Conservation (phyloP, 2,888 invertebrate species). For the Drosophila rubida region DNA sequence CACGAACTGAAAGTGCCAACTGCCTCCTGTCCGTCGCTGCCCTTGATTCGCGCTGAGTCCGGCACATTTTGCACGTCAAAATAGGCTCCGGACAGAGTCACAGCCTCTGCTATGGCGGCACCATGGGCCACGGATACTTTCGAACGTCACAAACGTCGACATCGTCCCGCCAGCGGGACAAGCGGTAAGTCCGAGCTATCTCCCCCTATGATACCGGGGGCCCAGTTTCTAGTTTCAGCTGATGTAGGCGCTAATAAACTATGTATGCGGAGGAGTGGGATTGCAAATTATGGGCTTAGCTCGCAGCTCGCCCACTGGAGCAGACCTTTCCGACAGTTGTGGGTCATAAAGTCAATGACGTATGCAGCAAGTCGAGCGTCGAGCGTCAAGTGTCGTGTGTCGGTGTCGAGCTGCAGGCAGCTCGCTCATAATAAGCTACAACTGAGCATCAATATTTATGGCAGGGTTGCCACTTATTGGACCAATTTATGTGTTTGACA, state of each 20-base stretch:
- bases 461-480: constrained; percentile 39
- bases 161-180: constrained; percentile 85
- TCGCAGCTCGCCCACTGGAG: constrained; percentile 20
- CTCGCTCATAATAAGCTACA: constrained; percentile 53
- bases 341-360: constrained; percentile 61
- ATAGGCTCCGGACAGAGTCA: constrained; percentile 87
- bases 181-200: constrained; percentile 84
- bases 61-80: constrained; percentile 84
- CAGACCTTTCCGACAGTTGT: constrained; percentile 37
- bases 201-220: background rate
- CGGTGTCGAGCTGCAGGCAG: constrained; percentile 19
- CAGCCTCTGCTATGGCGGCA: constrained; percentile 85
- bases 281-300: constrained; percentile 1
- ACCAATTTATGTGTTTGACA: constrained; percentile 58
- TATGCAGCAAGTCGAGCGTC: constrained; percentile 31
- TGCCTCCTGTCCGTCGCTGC: background rate
- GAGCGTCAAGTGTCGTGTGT: too few relatives aligned
- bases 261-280: constrained; percentile 19
- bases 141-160: constrained; percentile 85
- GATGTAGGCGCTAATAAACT: constrained; percentile 47
- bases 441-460: constrained; percentile 71
- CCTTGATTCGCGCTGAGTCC: constrained; percentile 47
- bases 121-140: constrained; percentile 85
- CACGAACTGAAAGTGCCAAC: constrained; percentile 2
- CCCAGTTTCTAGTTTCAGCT: constrained; percentile 28